Percentiles rank a stretch among this genome's conserved stretches.
Conservation (phyloP, 2,797 vertebrate species). For the Chaenodraco wilsoni region DNA sequence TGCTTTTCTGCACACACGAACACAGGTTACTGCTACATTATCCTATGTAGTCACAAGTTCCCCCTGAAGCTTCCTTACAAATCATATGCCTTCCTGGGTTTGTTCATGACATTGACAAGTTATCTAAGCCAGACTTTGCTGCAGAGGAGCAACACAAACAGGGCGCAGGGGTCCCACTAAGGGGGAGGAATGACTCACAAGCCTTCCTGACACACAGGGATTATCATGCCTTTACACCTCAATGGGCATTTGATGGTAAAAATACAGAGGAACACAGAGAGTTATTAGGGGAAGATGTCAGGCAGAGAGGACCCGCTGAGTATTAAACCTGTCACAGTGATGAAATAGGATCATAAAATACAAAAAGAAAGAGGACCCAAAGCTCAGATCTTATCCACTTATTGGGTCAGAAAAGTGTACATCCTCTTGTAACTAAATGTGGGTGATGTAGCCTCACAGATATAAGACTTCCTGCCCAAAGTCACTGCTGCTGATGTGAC, state of each 20-base stretch:
- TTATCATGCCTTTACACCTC: constrained; percentile 77
- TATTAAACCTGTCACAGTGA: constrained; percentile 24
- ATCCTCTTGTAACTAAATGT: constrained; percentile 1
- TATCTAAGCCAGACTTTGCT: constrained; percentile 35
- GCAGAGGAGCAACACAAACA: constrained; percentile 58
- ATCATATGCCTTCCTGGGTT: constrained; percentile 25
- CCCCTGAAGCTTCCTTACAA: constrained; percentile 14
- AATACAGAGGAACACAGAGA: constrained; percentile 44
- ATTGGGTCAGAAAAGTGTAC: constrained; percentile 16
- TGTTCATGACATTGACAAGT: constrained; percentile 33
- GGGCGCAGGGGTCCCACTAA: constrained; percentile 28
- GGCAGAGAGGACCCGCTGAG: background rate
- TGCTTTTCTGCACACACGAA: constrained; percentile 7
- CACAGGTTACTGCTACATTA: background rate
- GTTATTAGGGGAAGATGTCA: constrained; percentile 12
- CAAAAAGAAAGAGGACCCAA: constrained; percentile 1
- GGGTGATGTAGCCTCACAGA: constrained; percentile 42
- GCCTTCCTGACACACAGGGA: constrained; percentile 55
- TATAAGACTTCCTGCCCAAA: constrained; percentile 54
- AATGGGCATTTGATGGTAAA: constrained; percentile 38
- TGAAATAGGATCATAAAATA: constrained; percentile 18
- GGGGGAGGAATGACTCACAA: constrained; percentile 58
- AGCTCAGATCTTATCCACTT: constrained; percentile 20
- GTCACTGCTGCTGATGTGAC: constrained; percentile 56
- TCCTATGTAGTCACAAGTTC: background rate